Percentiles rank a stretch among this genome's conserved stretches.
phyloP scores from a whole-genome alignment of 1,140 invertebrate species.

The Laodelphax striatellus region DNA sequence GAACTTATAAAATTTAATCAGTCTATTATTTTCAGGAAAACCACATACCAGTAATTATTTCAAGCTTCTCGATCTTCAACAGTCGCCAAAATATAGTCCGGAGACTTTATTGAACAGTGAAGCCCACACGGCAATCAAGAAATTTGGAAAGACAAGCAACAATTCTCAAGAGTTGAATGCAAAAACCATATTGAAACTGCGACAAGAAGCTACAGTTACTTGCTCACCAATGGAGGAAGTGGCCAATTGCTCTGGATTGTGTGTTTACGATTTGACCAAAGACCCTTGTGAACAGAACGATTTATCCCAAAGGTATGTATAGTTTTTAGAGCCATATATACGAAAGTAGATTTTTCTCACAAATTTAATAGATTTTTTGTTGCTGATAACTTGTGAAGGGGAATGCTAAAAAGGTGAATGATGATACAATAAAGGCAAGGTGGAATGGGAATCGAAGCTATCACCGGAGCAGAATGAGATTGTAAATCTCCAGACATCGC shows the following conservation, averaged over 20 bases:
- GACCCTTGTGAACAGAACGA: not conserved
- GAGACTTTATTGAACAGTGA: not conserved
- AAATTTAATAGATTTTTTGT: too few relatives aligned
- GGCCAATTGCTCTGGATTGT: not conserved
- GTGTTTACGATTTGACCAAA: not conserved
- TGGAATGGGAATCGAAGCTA: too few relatives aligned
- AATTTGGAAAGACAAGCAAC: not conserved
- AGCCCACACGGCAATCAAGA: not conserved
- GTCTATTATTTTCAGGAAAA: not conserved
- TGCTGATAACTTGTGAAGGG: too few relatives aligned
- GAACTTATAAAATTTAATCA: too few relatives aligned
- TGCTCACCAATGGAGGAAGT: not conserved
- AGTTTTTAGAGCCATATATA: too few relatives aligned
- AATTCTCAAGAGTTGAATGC: not conserved
- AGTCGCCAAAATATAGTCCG: too few relatives aligned
- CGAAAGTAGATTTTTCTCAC: too few relatives aligned
- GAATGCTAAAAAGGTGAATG: too few relatives aligned
- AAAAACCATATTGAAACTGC: not conserved
- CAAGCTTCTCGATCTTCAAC: too few relatives aligned
- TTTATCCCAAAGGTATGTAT: not conserved
- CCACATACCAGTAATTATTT: not conserved
- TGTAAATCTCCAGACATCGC: too few relatives aligned
- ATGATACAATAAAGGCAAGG: too few relatives aligned
- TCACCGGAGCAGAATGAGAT: too few relatives aligned
- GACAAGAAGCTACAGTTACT: not conserved